These are phyloP conservation scores for Auanema freiburgensis DNA, from an alignment of 2,888 invertebrate species.

Conservation along the genomic window DNA sequence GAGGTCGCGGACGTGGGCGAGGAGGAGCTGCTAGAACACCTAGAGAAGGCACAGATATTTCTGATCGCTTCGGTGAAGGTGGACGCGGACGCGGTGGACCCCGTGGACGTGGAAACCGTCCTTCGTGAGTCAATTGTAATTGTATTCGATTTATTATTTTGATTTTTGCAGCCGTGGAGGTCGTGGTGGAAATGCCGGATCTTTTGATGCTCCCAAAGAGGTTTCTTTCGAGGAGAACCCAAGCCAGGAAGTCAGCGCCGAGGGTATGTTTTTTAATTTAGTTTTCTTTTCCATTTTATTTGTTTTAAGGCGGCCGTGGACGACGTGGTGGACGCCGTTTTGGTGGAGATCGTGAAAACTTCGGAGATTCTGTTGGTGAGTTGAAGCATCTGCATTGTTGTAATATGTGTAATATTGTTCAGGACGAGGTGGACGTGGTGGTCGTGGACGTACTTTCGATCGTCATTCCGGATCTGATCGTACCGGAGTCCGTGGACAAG, in stretches of 20 bases:
- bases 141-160: background rate
- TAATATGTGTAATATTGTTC: constrained; percentile 8
- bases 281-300: background rate
- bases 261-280: background rate
- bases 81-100: constrained; percentile 45
- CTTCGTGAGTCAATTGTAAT: constrained; percentile 7
- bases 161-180: constrained; percentile 39
- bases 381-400: too few species aligned
- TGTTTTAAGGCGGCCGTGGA: constrained; percentile 23
- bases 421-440: constrained; percentile 33
- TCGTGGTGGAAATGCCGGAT: constrained; percentile 28
- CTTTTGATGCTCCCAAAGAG: constrained; percentile 28
- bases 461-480: constrained; percentile 59
- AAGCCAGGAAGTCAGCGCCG: constrained; percentile 9
- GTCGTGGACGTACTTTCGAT: constrained; percentile 50
- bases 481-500: constrained; percentile 53
- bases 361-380: too few species aligned
- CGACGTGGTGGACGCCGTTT: constrained; percentile 36
- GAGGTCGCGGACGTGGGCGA: constrained; percentile 52
- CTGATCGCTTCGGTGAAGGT: constrained; percentile 36
- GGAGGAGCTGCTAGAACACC: constrained; percentile 33
- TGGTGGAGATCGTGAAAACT: constrained; percentile 26
- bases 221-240: constrained; percentile 24
- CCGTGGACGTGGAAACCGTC: constrained; percentile 13
- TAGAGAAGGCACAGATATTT: constrained; percentile 24